These are phyloP conservation scores for Hylaeus volcanicus DNA, from an alignment of 1,140 invertebrate genomes.

Conservation along the genomic window DNA sequence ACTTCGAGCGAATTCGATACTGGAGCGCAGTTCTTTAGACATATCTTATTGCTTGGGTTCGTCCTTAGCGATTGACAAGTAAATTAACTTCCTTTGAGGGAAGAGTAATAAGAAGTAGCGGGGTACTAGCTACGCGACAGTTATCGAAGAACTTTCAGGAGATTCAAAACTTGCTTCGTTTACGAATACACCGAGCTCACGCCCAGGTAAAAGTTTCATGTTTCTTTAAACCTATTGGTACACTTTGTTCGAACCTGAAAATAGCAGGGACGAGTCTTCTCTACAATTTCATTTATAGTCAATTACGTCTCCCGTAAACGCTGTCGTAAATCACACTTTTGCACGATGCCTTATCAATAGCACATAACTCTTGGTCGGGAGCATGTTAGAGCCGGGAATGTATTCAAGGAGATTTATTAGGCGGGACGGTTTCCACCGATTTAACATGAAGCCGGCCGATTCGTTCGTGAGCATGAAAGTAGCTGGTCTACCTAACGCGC, in stretches of 20 bases:
- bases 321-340: constrained; percentile 61
- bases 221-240: not conserved
- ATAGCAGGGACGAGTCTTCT: constrained; percentile 10
- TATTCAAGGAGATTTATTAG: constrained; percentile 57
- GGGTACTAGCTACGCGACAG: too few species aligned
- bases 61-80: too few species aligned
- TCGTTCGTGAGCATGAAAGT: constrained; percentile 38
- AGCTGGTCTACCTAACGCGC: constrained; percentile 1
- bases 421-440: constrained; percentile 53
- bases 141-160: too few species aligned
- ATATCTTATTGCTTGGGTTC: too few species aligned
- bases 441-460: constrained; percentile 32
- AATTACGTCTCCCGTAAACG: constrained; percentile 53
- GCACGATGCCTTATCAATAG: constrained; percentile 59
- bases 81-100: too few species aligned
- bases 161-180: too few species aligned
- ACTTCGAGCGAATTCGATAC: too few species aligned
- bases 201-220: too few species aligned
- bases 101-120: too few species aligned
- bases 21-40: too few species aligned
- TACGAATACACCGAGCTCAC: too few species aligned
- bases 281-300: constrained; percentile 54
- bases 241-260: constrained; percentile 7
- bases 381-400: constrained; percentile 41
- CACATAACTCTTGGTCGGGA: constrained; percentile 53